Conservation (phyloP, 2,113 vertebrate genomes). For the Dipodomys stephensi region DNA sequence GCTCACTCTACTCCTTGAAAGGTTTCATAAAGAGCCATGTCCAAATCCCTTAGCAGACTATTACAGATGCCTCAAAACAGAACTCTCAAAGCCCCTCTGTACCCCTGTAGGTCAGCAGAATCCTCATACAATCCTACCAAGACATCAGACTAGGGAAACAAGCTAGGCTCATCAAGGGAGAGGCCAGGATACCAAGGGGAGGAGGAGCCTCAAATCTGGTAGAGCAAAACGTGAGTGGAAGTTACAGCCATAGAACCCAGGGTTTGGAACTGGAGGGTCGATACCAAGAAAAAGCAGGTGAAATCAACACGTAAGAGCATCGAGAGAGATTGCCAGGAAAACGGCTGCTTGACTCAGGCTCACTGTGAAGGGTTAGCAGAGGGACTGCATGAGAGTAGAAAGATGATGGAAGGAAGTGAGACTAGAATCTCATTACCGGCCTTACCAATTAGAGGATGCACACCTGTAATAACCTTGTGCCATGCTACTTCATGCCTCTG, state of each 20-base stretch:
- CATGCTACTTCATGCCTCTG: background rate
- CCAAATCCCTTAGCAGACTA: background rate
- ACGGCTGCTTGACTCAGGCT: background rate
- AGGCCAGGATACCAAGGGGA: background rate
- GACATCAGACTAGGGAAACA: no score
- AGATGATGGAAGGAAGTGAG: fast-evolving
- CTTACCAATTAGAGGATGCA: background rate
- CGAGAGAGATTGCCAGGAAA: background rate
- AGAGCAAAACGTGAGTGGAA: background rate
- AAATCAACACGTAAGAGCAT: background rate
- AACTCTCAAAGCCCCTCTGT: fast-evolving
- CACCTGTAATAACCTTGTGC: no score
- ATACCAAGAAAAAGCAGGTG: background rate
- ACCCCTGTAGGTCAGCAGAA: background rate
- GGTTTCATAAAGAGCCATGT: background rate
- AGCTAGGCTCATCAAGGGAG: no score
- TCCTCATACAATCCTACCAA: background rate
- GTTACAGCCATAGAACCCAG: background rate
- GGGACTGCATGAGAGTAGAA: fast-evolving
- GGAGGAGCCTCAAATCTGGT: background rate
- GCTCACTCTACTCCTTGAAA: background rate
- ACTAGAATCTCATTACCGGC: background rate
- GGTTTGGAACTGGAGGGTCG: background rate
- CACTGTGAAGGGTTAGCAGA: background rate
- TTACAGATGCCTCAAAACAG: background rate